These are phyloP conservation scores for Thereva unica DNA, from an alignment of 2,888 invertebrate species.

Conservation along the genomic window DNA sequence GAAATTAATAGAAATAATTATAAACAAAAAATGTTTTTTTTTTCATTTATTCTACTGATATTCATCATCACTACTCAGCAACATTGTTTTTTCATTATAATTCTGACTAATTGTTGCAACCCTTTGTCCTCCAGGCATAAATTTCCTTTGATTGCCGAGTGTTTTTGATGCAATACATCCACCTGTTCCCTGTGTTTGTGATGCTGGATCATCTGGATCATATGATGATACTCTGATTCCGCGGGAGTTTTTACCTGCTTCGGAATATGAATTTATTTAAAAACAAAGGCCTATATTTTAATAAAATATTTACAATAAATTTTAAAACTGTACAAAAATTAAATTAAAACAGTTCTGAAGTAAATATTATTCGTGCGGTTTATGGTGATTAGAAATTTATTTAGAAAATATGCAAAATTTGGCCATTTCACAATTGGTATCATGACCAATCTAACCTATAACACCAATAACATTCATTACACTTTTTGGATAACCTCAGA, in stretches of 20 bases:
- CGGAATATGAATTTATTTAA: slow-evolving; percentile 35
- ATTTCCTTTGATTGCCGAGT: slow-evolving; percentile 59
- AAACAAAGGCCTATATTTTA: too few relatives aligned
- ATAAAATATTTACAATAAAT: too few relatives aligned
- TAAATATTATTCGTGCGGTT: too few relatives aligned
- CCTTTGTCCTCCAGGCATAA: slow-evolving; percentile 69
- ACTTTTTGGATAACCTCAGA: too few relatives aligned
- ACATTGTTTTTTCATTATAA: slow-evolving; percentile 95
- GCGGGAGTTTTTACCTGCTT: slow-evolving; percentile 67
- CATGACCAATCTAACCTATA: too few relatives aligned
- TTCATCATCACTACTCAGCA: slow-evolving; percentile 94
- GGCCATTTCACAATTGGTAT: too few relatives aligned
- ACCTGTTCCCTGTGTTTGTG: slow-evolving; percentile 49
- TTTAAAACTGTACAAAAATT: too few relatives aligned
- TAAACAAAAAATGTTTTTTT: slow-evolving; percentile 11
- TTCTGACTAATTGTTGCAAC: slow-evolving; percentile 81
- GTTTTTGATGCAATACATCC: slow-evolving; percentile 59
- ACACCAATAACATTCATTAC: too few relatives aligned
- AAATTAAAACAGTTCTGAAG: too few relatives aligned
- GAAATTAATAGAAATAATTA: slow-evolving; percentile 6
- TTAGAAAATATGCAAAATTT: too few relatives aligned
- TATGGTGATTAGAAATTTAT: too few relatives aligned
- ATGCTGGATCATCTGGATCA: slow-evolving; percentile 69
- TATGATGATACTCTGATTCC: slow-evolving; percentile 70
- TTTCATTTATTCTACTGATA: slow-evolving; percentile 73